These are phyloP conservation scores for Plebejus argus DNA, from an alignment of 2,888 invertebrate species.

Conservation along the genomic window DNA sequence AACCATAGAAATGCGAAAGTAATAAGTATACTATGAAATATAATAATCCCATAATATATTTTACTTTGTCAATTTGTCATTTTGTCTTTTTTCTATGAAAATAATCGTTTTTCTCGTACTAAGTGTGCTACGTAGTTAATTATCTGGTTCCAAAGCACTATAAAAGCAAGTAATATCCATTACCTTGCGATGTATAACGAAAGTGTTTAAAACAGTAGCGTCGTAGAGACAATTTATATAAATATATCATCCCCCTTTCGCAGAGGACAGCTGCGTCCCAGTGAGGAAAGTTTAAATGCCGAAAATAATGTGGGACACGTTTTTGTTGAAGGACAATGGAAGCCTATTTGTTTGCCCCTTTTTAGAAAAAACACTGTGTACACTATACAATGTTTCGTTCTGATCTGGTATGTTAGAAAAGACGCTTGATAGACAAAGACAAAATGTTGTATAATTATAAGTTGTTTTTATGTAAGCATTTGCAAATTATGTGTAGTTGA, in stretches of 20 bases:
- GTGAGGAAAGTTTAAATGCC: constrained; percentile 73
- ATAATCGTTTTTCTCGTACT: no score
- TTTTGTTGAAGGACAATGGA: background rate
- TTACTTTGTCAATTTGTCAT: no score
- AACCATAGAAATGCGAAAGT: no score
- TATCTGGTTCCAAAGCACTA: background rate
- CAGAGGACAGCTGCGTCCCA: constrained; percentile 56
- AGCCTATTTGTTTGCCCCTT: background rate
- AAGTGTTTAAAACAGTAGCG: background rate
- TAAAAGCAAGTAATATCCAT: background rate
- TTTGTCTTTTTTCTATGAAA: no score
- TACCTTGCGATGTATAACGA: background rate
- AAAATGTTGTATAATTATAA: no score
- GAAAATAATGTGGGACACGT: constrained; percentile 66
- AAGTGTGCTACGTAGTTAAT: background rate
- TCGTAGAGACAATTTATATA: constrained; percentile 61
- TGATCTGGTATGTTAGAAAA: no score
- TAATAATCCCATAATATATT: no score
- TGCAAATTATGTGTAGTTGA: no score
- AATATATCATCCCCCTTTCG: constrained; percentile 55
- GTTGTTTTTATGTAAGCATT: no score
- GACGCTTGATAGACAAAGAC: no score
- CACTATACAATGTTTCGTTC: no score
- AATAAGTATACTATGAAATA: no score
- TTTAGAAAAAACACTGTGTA: background rate